Evolutionary conservation across 2,797 vertebrate species (phyloP).

Genomic region (Rhadinocentrus ornatus): DNA sequence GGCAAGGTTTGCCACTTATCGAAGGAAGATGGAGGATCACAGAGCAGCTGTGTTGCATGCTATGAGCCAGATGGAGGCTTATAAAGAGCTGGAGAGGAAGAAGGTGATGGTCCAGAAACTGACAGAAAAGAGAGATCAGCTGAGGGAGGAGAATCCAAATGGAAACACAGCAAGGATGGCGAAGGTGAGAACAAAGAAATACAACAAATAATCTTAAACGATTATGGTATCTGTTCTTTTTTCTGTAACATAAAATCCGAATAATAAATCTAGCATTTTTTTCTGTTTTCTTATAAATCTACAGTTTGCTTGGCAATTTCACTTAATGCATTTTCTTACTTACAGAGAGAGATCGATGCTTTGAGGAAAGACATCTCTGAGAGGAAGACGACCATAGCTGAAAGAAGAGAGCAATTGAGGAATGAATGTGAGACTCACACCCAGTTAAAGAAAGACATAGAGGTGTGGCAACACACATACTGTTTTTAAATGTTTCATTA

Average conservation of each 20-base stretch:
- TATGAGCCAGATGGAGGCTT: slow-evolving; percentile 47
- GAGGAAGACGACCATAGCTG: slow-evolving; percentile 29
- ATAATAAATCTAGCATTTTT: background rate
- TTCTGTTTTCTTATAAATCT: background rate
- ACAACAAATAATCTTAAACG: background rate
- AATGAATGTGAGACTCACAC: slow-evolving; percentile 64
- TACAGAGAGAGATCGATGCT: slow-evolving; percentile 66
- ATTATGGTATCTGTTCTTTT: background rate
- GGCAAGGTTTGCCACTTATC: slow-evolving; percentile 53
- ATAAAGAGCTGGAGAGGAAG: slow-evolving; percentile 68
- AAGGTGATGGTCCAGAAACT: slow-evolving; percentile 54
- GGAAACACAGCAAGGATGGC: slow-evolving; percentile 54
- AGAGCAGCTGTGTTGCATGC: slow-evolving; percentile 41
- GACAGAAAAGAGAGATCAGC: slow-evolving; percentile 57
- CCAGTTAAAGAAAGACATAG: slow-evolving; percentile 74
- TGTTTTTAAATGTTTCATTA: background rate
- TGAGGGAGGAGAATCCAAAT: slow-evolving; percentile 65
- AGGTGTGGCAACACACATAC: slow-evolving; percentile 53
- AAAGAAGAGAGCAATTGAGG: slow-evolving; percentile 54
- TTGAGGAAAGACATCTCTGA: slow-evolving; percentile 58
- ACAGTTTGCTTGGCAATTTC: background rate
- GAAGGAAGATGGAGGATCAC: slow-evolving; percentile 71
- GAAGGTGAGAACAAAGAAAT: slow-evolving; percentile 59
- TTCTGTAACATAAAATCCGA: background rate
- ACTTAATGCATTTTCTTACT: slow-evolving; percentile 3